Base-by-base conservation (phyloP, 2,113 vertebrate genomes). In the Petrocephalus microphthalmus region DNA sequence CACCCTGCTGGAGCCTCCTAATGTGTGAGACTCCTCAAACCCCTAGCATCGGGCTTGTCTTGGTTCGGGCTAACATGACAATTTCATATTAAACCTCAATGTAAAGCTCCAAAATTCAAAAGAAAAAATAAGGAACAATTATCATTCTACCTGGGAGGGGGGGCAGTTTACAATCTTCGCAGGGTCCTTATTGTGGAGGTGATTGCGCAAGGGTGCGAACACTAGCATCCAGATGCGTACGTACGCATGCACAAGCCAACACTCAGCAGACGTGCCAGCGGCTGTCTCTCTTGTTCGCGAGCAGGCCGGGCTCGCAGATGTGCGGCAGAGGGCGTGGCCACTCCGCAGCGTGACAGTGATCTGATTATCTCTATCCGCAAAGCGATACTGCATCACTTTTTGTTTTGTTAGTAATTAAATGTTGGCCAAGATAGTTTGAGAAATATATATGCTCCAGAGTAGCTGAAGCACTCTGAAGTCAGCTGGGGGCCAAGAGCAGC, bases 371-470 rank as follows among this genome's bases (percentile, higher is more conserved):
- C 5, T n/a, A 19, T 37, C 52, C 51, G 20, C 52, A 54, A 19
- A 53, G n/a, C 22, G 15, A 85, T 11, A 3, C n/a, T 56, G 84
- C 13, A 53, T 25, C 84, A 29, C 84, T 56, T 54, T 54, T 20
- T 85, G 84, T 53, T 85, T 56, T 85, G 84, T 56, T 85, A 85
- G 56, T 85, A 85, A 85, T 53, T 54, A 85, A 85, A 54, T 4
- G 13, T 85, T 25, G 29, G 45, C 52, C 84, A 51, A 52, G 51
- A 85, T 54, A 25, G 51, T 85, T 85, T 51, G n/a, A 85, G 51
- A 20, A 29, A 67, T 67, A 67, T n/a, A 67, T 53, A 37, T 37
- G 7, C 49, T n/a, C 25, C 84, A 56, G 84, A 19, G 29, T 13
- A 29, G 45, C 49, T 8, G n/a, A 1, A 42, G 20, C 25, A 56